Evolutionary conservation across 2,888 invertebrate species (phyloP).

Genomic region (Xestia ashworthii): DNA sequence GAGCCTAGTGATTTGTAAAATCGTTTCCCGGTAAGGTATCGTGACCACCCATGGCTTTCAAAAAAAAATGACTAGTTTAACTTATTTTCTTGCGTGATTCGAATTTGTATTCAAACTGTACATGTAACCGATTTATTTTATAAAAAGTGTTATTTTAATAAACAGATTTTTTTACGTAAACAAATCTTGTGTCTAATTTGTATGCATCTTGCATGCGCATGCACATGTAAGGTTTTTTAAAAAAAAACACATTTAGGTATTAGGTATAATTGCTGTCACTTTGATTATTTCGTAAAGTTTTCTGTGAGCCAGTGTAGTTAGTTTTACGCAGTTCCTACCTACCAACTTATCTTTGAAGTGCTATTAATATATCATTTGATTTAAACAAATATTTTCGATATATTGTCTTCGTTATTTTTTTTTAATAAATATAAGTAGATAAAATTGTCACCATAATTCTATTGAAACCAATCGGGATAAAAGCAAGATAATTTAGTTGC

Average conservation of each 20-base stretch:
- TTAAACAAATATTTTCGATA: neutral
- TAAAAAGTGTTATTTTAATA: constrained; percentile 26
- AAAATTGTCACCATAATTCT: neutral
- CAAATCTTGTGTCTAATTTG: constrained; percentile 25
- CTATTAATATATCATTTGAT: neutral
- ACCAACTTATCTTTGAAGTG: neutral
- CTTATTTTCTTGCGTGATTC: constrained; percentile 57
- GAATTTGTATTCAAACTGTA: constrained; percentile 54
- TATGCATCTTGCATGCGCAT: constrained; percentile 32
- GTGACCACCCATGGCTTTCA: constrained; percentile 66
- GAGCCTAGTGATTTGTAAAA: constrained; percentile 66
- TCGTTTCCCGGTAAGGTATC: constrained; percentile 64
- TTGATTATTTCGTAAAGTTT: constrained; percentile 1
- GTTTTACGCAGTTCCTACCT: too few relatives aligned
- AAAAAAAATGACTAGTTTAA: constrained; percentile 54
- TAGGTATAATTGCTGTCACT: neutral
- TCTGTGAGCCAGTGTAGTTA: neutral
- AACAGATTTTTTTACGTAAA: constrained; percentile 35
- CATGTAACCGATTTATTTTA: constrained; percentile 32
- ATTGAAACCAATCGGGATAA: neutral
- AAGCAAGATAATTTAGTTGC: neutral
- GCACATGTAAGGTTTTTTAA: constrained; percentile 1
- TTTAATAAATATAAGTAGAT: too few relatives aligned
- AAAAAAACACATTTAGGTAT: neutral
- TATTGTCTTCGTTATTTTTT: neutral